Evolutionary conservation across 2,113 vertebrate species (phyloP), one percentile per base, ranked within the genome.

Genomic region (Varanus komodoensis): DNA sequence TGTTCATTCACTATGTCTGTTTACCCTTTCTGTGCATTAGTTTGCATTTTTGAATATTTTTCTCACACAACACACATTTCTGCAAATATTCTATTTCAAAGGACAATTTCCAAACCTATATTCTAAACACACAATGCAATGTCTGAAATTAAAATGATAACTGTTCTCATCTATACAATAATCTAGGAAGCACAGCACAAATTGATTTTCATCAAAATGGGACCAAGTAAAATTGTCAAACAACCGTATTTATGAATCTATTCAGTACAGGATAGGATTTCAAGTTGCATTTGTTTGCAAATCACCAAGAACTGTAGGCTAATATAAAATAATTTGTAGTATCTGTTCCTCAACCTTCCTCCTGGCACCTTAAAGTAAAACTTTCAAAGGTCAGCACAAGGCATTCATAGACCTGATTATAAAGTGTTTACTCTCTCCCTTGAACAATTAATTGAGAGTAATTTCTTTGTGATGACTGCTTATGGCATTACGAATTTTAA

Each of bases 341-440:
- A 9, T 32, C 57, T 87, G 91, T 93, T 81, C 81, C 79, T 75
- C 23, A 38, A 87, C 77, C 80, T 54, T 87, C 89, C 84, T 93
- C 48, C 54, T 89, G 87, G 85, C 80, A 78, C 23, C 68, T 87
- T 93, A 25, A 32, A 91, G 32, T 27, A 84, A 87, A 89, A 82
- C 61, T 67, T 79, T n/a, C n/a, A 92, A 73, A 94, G 86, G 67
- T 73, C 25, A 77, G 12, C 44, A 85, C 23, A 87, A 50, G 71
- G 92, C 82, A 84, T 48, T 48, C 44, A 68, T 91, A 91, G 86
- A 44, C 81, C 80, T 75, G 89, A 69, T 89, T 89, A 89, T 81
- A 88, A 27, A 7, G 61, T 54, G 69, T 75, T 84, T 78, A 61
- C 68, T 69, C 79, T 69, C 88, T 83, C 57, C 38, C 77, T 44